Conservation (phyloP, 1,140 invertebrate species). For the Drosophila saltans region DNA sequence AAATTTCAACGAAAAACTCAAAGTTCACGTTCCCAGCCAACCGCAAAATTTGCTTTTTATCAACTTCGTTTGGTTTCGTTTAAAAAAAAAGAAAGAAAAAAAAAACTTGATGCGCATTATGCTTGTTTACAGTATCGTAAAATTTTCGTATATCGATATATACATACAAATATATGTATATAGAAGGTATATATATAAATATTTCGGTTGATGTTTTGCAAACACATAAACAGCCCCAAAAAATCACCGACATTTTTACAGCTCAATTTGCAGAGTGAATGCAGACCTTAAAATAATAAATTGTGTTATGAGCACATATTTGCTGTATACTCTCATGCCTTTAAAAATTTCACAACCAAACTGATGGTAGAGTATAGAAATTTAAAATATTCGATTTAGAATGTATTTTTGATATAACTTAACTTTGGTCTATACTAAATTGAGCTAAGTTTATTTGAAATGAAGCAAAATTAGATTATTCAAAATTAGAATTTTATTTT, state of each 20-base stretch:
- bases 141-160: constrained; percentile 61
- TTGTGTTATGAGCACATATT: constrained; percentile 8
- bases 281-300: constrained; percentile 38
- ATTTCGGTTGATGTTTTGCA: constrained; percentile 31
- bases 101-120: constrained; percentile 64
- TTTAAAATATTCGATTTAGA: neutral
- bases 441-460: neutral
- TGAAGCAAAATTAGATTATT: no score
- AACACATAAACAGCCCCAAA: constrained; percentile 50
- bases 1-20: constrained; percentile 7
- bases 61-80: neutral
- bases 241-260: constrained; percentile 61
- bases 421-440: neutral
- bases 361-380: neutral
- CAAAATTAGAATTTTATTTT: no score
- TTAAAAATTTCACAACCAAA: neutral
- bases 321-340: neutral
- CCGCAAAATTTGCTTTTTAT: constrained; percentile 37
- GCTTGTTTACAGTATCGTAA: constrained; percentile 79
- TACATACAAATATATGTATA: constrained; percentile 17
- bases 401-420: neutral
- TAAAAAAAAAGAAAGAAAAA: neutral
- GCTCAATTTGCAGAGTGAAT: constrained; percentile 67
- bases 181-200: constrained; percentile 3
- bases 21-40: constrained; percentile 10